Base-by-base conservation (phyloP, 2,888 invertebrate species). In the Lissonota sp. region DNA sequence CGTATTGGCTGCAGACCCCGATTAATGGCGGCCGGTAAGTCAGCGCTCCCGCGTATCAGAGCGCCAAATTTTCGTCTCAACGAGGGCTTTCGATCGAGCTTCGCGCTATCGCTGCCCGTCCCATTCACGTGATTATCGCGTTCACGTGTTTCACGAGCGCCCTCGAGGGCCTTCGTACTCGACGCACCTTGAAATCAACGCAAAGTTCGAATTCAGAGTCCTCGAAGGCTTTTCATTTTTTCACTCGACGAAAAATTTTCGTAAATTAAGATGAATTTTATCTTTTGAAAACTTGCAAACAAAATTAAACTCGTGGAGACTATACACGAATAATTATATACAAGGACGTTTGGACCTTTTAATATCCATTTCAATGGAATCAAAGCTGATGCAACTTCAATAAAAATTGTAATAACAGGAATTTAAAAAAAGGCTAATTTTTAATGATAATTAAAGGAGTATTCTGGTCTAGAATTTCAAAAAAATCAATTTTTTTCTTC, bases 11-110 rank as follows among this genome's bases (percentile, higher is more conserved):
- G 89, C 74, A 90, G 87, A 73, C 90, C 83, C 14, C 90, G 90
- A 84, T 90, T 91, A 82, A 91, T 90, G 83, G 84, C 91, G 5
- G 91, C 89, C 85, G 91, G 90, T 87, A 91, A 89, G 80, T 90
- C 90, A n/a, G 90, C 81, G 82, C 90, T 85, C 80, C 88, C 87
- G 63, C 85, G 89, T 86, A 91, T 84, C 87, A 91, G 79, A 76
- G 88, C 86, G 1, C 89, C 87, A 66, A 91, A 86, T 86, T 89
- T 91, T 75, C 87, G 88, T 64, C 90, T 88, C 40, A 91, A 83
- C 79, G 91, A 91, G 6, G 87, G 84, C 73, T 88, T 88, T 55
- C 90, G 88, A 12, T 90, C 87, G 67, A 90, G 85, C 76, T 87
- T 89, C 16, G 72, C 79, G 51, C 72, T 53, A 40, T n/a, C 39